These are phyloP conservation scores for Progne subis DNA, from an alignment of 2,113 vertebrate genomes.

Conservation along the genomic window DNA sequence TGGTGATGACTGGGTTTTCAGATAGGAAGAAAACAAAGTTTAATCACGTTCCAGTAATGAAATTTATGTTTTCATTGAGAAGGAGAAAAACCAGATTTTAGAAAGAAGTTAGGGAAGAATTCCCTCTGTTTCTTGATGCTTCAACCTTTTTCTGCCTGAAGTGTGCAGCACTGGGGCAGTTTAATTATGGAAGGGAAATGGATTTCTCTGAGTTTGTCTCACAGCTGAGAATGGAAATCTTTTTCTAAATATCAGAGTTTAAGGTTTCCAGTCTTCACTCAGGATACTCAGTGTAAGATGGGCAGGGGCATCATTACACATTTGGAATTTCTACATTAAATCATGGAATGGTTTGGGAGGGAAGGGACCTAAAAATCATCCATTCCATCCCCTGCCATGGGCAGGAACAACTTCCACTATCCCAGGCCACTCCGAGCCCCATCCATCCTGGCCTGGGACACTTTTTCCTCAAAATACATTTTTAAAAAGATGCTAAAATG, in stretches of 20 bases:
- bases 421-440: not conserved
- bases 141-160: not conserved
- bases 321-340: not conserved
- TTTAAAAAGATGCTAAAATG: not conserved
- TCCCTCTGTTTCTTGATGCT: not conserved
- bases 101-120: not conserved
- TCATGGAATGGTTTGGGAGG: not conserved
- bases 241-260: not conserved
- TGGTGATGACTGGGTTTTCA: not conserved
- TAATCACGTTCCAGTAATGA: not conserved
- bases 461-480: not conserved
- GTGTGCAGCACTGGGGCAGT: not conserved
- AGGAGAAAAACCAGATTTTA: not conserved
- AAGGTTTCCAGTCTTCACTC: not conserved
- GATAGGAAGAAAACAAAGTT: not conserved
- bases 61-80: not conserved
- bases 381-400: not conserved
- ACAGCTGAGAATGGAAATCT: not conserved
- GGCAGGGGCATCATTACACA: not conserved
- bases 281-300: accelerated
- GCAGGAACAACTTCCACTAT: not conserved
- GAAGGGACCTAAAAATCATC: not conserved
- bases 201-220: not conserved
- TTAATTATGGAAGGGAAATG: not conserved
- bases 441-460: not conserved